These are phyloP conservation scores for Agriopis aurantiaria DNA, from an alignment of 2,888 invertebrate species.

Conservation along the genomic window DNA sequence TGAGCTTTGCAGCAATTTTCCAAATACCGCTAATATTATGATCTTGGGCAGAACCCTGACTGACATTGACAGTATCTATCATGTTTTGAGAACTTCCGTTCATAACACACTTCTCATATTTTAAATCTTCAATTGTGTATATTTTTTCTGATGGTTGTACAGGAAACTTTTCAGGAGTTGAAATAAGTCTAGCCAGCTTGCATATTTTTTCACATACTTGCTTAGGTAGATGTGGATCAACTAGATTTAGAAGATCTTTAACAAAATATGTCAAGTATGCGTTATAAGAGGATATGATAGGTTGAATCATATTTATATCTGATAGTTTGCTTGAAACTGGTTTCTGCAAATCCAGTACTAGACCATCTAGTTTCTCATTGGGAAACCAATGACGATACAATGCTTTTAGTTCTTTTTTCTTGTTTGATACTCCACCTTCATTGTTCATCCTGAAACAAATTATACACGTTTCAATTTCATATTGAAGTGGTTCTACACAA, in stretches of 20 bases:
- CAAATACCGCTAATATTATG: conserved; percentile 60
- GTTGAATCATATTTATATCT: conserved; percentile 69
- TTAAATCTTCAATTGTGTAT: conserved; percentile 79
- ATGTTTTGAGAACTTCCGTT: conserved; percentile 34
- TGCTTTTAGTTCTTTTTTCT: conserved; percentile 64
- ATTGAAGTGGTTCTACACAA: too few species aligned
- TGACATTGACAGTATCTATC: neutral
- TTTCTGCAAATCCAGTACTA: conserved; percentile 71
- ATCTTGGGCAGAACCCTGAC: conserved; percentile 30
- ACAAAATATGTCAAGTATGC: conserved; percentile 72
- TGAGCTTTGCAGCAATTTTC: conserved; percentile 63
- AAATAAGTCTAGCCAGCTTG: conserved; percentile 70
- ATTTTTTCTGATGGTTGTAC: conserved; percentile 58
- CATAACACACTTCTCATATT: conserved; percentile 36
- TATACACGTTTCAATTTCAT: conserved; percentile 13
- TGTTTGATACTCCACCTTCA: conserved; percentile 53
- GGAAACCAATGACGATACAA: conserved; percentile 77
- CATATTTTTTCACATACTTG: conserved; percentile 60
- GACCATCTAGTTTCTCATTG: conserved; percentile 61
- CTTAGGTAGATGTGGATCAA: conserved; percentile 67
- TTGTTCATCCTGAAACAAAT: conserved; percentile 59
- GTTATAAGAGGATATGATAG: conserved; percentile 74
- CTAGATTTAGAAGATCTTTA: conserved; percentile 64
- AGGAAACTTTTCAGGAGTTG: conserved; percentile 62
- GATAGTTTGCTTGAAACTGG: conserved; percentile 67